phyloP scores from a whole-genome alignment of 92 coral and sea anemone species.

The Chrysogorgia sp. region DNA sequence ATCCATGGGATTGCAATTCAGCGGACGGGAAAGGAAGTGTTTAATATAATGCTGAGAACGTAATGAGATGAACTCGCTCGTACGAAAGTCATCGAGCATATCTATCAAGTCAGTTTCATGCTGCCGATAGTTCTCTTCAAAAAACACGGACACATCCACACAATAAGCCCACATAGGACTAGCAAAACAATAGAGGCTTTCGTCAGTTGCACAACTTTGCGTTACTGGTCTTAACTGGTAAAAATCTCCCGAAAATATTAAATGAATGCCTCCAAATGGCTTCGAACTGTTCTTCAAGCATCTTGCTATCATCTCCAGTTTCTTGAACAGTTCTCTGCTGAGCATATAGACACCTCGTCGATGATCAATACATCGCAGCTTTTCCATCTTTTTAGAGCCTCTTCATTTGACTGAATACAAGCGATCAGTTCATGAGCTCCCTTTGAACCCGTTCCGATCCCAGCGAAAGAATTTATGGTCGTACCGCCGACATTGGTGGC shows the following conservation, averaged over 20 bases:
- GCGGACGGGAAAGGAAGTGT: neutral
- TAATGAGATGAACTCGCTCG: constrained; percentile 9
- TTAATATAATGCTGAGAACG: constrained; percentile 2
- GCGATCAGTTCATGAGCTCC: constrained; percentile 24
- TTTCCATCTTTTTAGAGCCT: constrained; percentile 45
- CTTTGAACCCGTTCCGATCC: constrained; percentile 36
- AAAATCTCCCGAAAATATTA: constrained; percentile 51
- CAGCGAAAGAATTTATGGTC: constrained; percentile 49
- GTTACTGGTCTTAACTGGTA: constrained; percentile 48
- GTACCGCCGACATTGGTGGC: constrained; percentile 32
- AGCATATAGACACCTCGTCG: constrained; percentile 59
- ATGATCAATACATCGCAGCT: constrained; percentile 23
- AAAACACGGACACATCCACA: constrained; percentile 26
- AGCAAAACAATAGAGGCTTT: constrained; percentile 24
- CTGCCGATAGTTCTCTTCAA: constrained; percentile 31
- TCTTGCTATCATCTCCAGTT: constrained; percentile 47
- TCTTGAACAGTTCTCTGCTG: constrained; percentile 50
- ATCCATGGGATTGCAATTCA: constrained; percentile 24
- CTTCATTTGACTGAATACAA: constrained; percentile 22
- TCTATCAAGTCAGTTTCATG: constrained; percentile 33
- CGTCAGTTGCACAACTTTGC: constrained; percentile 14
- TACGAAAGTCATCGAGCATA: constrained; percentile 37
- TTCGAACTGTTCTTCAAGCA: neutral
- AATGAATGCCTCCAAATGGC: constrained; percentile 59
- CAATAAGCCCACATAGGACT: constrained; percentile 48